Evolutionary conservation across 2,797 vertebrate species (phyloP).

Genomic region (Cryptoprocta ferox): DNA sequence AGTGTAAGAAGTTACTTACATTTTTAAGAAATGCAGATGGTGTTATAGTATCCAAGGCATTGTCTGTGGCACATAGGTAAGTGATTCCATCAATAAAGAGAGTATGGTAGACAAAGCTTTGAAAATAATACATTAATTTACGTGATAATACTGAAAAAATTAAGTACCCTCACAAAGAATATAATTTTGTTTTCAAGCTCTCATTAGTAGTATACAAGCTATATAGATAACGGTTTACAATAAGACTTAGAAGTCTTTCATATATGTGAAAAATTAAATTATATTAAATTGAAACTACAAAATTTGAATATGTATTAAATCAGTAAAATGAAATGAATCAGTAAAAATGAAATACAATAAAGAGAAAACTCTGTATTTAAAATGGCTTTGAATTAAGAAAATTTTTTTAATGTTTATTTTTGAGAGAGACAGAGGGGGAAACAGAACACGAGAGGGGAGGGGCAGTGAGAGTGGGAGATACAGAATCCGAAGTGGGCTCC

Average conservation of each 20-base stretch:
- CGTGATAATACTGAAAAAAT: constrained; percentile 54
- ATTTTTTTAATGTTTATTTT: too few species aligned
- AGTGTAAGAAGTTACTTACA: constrained; percentile 64
- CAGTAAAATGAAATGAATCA: neutral
- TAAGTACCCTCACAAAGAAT: neutral
- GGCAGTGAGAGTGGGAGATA: too few species aligned
- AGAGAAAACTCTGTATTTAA: neutral
- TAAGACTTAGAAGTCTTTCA: neutral
- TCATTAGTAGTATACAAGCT: neutral
- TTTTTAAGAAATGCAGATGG: constrained; percentile 76
- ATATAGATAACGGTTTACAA: constrained; percentile 35
- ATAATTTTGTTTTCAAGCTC: constrained; percentile 33
- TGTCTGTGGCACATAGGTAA: constrained; percentile 77
- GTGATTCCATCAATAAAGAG: constrained; percentile 75
- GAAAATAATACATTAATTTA: constrained; percentile 71
- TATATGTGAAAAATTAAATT: constrained; percentile 44
- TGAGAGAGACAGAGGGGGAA: too few species aligned
- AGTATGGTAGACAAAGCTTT: constrained; percentile 77
- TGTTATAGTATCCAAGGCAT: constrained; percentile 53
- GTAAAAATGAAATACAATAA: neutral
- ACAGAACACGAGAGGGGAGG: too few species aligned
- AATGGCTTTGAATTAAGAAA: neutral
- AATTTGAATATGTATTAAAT: constrained; percentile 35
- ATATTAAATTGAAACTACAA: constrained; percentile 35
- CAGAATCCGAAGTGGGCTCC: too few species aligned